Conservation (phyloP, 2,797 vertebrate species). For the Linurgus olivaceus region DNA sequence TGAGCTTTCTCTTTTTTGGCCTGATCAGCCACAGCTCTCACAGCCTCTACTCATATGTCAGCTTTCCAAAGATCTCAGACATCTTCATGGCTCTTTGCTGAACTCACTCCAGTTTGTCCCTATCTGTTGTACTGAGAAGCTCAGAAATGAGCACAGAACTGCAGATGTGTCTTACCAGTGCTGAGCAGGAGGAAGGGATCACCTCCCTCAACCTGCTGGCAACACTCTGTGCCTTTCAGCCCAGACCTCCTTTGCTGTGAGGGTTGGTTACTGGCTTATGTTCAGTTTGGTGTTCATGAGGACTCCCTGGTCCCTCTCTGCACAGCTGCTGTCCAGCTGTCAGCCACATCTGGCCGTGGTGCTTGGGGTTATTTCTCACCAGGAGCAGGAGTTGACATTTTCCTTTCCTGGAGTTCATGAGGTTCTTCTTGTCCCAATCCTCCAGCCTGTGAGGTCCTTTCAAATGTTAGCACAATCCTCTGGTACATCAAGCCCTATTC, state of each 20-base stretch:
- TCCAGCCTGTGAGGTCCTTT: not conserved
- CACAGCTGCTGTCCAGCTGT: not conserved
- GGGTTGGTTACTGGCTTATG: not conserved
- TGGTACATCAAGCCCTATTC: not conserved
- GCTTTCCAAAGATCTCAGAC: not conserved
- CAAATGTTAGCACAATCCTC: not conserved
- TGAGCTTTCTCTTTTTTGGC: not conserved
- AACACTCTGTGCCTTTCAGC: not conserved
- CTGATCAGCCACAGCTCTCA: not conserved
- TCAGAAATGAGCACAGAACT: not conserved
- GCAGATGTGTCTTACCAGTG: not conserved
- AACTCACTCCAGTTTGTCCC: not conserved
- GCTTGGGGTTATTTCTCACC: not conserved
- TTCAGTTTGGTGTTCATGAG: not conserved
- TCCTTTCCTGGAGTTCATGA: not conserved
- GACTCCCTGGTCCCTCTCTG: not conserved
- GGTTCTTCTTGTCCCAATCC: not conserved
- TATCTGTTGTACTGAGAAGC: not conserved
- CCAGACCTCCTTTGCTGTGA: not conserved
- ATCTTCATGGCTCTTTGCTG: not conserved
- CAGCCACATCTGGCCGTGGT: fast-evolving
- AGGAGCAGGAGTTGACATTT: not conserved
- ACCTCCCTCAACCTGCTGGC: not conserved
- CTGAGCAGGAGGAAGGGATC: not conserved
- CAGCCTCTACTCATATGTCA: not conserved